Percentiles rank a stretch among this genome's conserved stretches.
These are phyloP conservation scores for Poecilia gillii DNA, from an alignment of 2,797 vertebrate genomes.

Conservation along the genomic window DNA sequence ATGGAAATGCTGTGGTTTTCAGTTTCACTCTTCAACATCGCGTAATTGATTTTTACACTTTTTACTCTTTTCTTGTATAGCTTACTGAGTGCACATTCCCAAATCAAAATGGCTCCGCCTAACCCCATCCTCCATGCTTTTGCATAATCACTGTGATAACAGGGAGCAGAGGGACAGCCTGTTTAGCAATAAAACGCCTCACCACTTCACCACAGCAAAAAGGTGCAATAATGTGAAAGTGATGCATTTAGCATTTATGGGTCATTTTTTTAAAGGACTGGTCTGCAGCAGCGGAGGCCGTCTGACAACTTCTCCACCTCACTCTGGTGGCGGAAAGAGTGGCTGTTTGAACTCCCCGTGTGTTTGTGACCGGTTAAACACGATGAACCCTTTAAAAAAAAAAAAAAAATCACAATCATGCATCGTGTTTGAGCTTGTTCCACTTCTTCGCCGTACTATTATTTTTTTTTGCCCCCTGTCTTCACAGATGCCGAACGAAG, in stretches of 20 bases:
- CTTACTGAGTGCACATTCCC: background rate
- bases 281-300: background rate
- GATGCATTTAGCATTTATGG: background rate
- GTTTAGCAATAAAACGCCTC: background rate
- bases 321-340: background rate
- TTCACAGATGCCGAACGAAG: slow-evolving; percentile 81
- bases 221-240: background rate
- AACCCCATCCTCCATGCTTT: background rate
- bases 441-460: background rate
- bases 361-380: background rate
- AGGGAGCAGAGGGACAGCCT: background rate
- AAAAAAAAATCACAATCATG: background rate
- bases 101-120: background rate
- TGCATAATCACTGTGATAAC: background rate
- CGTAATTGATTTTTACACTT: background rate
- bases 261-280: slow-evolving; percentile 4
- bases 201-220: background rate
- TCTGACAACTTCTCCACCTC: background rate
- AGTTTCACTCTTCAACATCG: no score
- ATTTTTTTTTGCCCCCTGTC: background rate
- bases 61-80: background rate
- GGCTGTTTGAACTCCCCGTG: no score
- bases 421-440: background rate
- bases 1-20: no score
- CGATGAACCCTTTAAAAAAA: background rate